These are phyloP conservation scores for Laothoe populi DNA, from an alignment of 2,888 invertebrate genomes.

Conservation along the genomic window DNA sequence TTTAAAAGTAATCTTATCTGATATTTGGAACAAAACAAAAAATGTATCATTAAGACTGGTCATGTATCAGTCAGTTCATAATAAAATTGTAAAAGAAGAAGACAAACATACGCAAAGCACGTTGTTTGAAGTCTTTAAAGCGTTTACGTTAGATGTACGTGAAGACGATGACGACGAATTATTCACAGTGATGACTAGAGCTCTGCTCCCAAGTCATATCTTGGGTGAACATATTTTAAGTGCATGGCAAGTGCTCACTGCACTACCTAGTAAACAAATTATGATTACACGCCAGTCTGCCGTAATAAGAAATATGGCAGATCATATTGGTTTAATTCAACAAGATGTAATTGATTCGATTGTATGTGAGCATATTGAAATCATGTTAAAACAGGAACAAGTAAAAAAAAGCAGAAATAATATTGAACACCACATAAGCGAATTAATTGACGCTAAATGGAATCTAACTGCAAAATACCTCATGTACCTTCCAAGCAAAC, in stretches of 20 bases:
- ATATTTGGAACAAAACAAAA: slow-evolving; percentile 55
- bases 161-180: slow-evolving; percentile 57
- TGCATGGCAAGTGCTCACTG: slow-evolving; percentile 51
- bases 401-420: slow-evolving; percentile 30
- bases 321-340: slow-evolving; percentile 42
- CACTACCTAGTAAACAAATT: slow-evolving; percentile 44
- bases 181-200: slow-evolving; percentile 43
- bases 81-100: slow-evolving; percentile 41
- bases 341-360: slow-evolving; percentile 46
- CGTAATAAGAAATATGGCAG: slow-evolving; percentile 43
- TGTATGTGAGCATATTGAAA: slow-evolving; percentile 47
- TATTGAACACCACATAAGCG: slow-evolving; percentile 28
- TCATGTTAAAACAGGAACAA: slow-evolving; percentile 39
- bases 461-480: slow-evolving; percentile 42
- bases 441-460: slow-evolving; percentile 48
- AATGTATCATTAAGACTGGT: slow-evolving; percentile 55
- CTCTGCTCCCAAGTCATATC: slow-evolving; percentile 44
- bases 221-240: slow-evolving; percentile 44
- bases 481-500: slow-evolving; percentile 34
- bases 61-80: slow-evolving; percentile 50
- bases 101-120: slow-evolving; percentile 37
- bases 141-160: slow-evolving; percentile 48
- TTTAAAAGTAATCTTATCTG: slow-evolving; percentile 45
- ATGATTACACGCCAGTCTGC: slow-evolving; percentile 42
- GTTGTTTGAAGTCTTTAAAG: slow-evolving; percentile 52